Evolutionary conservation across 2,797 vertebrate species (phyloP).

Genomic region (Arremon aurantiirostris): DNA sequence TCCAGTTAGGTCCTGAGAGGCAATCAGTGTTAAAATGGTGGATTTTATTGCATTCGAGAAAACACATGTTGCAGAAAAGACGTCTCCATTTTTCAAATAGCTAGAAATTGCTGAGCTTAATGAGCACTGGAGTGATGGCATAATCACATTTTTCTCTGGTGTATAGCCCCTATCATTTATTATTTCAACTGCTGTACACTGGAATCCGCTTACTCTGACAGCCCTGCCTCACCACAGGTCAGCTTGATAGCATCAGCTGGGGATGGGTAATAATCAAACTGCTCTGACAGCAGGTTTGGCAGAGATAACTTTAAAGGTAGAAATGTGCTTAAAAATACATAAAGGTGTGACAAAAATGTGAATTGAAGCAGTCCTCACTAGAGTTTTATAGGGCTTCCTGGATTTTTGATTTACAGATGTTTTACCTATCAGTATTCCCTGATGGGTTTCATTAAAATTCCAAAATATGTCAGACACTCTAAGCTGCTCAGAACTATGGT

Average conservation of each 20-base stretch:
- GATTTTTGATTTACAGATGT: constrained; percentile 62
- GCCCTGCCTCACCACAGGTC: not conserved
- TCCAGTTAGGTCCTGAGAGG: not conserved
- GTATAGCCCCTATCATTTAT: constrained; percentile 30
- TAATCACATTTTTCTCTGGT: constrained; percentile 51
- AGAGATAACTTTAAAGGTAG: constrained; percentile 37
- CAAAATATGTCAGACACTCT: constrained; percentile 37
- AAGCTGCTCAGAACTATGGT: not conserved
- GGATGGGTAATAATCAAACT: constrained; percentile 32
- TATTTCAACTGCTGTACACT: constrained; percentile 26
- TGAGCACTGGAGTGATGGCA: constrained; percentile 39
- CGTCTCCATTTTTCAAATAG: constrained; percentile 38
- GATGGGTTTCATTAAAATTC: constrained; percentile 57
- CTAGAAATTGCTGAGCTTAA: constrained; percentile 51
- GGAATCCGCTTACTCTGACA: constrained; percentile 36
- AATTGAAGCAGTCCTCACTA: constrained; percentile 9
- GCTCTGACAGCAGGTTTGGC: constrained; percentile 33
- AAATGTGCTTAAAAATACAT: constrained; percentile 35
- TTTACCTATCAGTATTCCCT: constrained; percentile 50
- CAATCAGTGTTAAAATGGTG: constrained; percentile 17
- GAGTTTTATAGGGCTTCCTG: constrained; percentile 7
- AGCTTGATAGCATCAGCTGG: constrained; percentile 5
- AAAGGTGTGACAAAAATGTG: constrained; percentile 36
- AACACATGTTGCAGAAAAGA: constrained; percentile 33
- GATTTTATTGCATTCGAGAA: constrained; percentile 45